Percentiles rank a stretch among this genome's conserved stretches.
Evolutionary conservation across 2,888 invertebrate genomes (phyloP).

Genomic region (Pseudococcus viburni): DNA sequence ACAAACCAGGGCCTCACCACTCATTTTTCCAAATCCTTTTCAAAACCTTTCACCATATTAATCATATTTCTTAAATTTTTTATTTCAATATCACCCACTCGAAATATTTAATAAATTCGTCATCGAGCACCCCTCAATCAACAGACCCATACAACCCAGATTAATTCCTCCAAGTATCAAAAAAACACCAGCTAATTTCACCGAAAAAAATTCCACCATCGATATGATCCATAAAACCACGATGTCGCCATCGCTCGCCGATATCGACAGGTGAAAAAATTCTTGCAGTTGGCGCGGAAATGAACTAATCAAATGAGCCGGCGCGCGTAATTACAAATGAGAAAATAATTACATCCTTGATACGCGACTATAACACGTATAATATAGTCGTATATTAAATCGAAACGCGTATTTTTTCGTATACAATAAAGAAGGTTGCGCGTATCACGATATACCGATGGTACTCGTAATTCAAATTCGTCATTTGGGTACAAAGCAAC

Average conservation of each 20-base stretch:
- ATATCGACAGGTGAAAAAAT: neutral
- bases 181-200: too few relatives aligned
- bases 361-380: neutral
- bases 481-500: neutral
- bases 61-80: too few relatives aligned
- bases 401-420: neutral
- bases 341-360: constrained; percentile 27
- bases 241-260: neutral
- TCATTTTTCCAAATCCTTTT: too few relatives aligned
- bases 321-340: neutral
- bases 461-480: neutral
- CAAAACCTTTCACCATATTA: too few relatives aligned
- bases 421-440: constrained; percentile 4
- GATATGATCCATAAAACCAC: neutral
- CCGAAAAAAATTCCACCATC: neutral
- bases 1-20: too few relatives aligned
- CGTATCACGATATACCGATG: neutral
- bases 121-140: too few relatives aligned
- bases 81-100: too few relatives aligned
- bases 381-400: neutral
- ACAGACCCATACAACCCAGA: too few relatives aligned
- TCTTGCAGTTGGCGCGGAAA: neutral
- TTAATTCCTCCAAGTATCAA: too few relatives aligned
- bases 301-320: constrained; percentile 5
- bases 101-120: too few relatives aligned